Evolutionary conservation across 2,113 vertebrate genomes (phyloP).

Genomic region (Tupaia tana): DNA sequence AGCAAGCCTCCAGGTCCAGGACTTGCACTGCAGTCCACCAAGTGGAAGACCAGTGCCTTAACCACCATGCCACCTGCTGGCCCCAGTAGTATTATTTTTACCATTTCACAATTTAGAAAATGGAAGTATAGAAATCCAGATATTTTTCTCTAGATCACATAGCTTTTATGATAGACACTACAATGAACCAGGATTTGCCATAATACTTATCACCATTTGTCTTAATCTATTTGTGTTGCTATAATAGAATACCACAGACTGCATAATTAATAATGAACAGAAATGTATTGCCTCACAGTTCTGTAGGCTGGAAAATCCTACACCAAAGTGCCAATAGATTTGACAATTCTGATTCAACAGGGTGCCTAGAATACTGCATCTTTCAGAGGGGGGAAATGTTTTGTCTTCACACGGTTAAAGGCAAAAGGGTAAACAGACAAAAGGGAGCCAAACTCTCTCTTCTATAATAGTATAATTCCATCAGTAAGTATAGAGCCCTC

Average conservation of each 20-base stretch:
- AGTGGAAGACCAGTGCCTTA: too few species aligned
- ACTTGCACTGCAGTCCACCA: too few species aligned
- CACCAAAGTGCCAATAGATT: background rate
- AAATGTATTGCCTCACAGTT: background rate
- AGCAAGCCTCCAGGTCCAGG: too few species aligned
- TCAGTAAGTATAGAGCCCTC: background rate
- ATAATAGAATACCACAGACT: background rate
- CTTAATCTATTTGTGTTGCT: background rate
- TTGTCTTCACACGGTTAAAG: background rate
- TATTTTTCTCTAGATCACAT: background rate
- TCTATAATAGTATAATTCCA: background rate
- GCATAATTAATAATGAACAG: background rate
- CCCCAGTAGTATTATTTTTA: background rate
- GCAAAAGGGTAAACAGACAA: background rate
- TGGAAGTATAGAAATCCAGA: background rate
- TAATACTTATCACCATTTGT: background rate
- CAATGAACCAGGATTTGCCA: background rate
- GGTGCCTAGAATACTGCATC: background rate
- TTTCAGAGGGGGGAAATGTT: background rate
- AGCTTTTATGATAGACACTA: background rate
- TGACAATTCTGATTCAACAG: background rate
- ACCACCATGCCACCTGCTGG: too few species aligned
- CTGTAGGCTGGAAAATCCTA: too few species aligned
- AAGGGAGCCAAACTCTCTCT: too few species aligned
- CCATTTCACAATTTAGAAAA: constrained; percentile 34